phyloP scores from a whole-genome alignment of 2,113 vertebrate species.

The Solenodon paradoxus region DNA sequence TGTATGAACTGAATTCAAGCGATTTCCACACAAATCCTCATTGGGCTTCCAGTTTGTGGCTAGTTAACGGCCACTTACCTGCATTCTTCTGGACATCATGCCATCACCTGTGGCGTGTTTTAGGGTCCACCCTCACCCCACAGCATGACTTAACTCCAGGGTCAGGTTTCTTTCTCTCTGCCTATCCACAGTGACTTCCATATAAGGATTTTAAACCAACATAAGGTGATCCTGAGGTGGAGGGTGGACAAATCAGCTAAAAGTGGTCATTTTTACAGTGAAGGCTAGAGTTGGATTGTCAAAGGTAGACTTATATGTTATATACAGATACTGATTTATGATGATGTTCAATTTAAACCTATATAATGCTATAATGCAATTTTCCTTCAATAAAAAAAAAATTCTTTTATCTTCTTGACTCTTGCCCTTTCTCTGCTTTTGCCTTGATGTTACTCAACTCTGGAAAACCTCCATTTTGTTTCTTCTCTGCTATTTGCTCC shows the following conservation, averaged over 20 bases:
- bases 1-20: not conserved
- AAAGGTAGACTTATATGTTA: no score
- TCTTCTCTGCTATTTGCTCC: not conserved
- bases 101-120: not conserved
- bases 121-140: no score
- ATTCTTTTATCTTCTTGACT: slow-evolving; percentile 9
- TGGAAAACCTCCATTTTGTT: not conserved
- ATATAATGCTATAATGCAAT: no score
- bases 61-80: not conserved
- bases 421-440: not conserved
- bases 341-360: no score
- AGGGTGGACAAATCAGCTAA: no score
- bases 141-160: not conserved
- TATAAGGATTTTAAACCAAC: not conserved
- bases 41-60: not conserved
- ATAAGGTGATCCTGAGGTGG: not conserved
- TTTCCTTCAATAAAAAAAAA: not conserved
- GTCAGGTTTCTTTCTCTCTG: not conserved
- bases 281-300: no score
- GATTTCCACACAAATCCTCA: not conserved
- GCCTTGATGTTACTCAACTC: not conserved
- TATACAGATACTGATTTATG: no score
- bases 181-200: not conserved
- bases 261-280: no score
- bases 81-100: not conserved